Evolutionary conservation across 1,140 invertebrate species (phyloP).

Genomic region (Zaprionus taronus): DNA sequence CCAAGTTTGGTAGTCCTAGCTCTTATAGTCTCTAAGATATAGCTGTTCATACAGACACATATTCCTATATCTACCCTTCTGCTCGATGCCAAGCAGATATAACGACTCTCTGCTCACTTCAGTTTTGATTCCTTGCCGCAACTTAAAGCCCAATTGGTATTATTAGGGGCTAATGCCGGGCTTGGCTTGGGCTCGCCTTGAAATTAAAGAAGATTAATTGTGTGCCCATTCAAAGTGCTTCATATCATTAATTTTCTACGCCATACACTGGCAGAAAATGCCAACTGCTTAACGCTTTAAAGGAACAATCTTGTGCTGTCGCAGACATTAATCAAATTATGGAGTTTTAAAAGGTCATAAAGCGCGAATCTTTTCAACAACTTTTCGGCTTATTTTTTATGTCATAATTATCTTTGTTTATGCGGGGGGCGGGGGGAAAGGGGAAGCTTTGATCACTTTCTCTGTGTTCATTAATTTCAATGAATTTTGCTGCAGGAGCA

Average conservation of each 20-base stretch:
- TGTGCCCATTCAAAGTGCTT: slow-evolving; percentile 64
- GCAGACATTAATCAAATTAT: slow-evolving; percentile 52
- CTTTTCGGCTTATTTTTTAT: slow-evolving; percentile 24
- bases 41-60: no score
- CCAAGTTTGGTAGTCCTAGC: no score
- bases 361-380: slow-evolving; percentile 34
- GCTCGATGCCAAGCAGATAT: fast-evolving
- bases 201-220: slow-evolving; percentile 79
- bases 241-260: slow-evolving; percentile 69
- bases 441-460: slow-evolving; percentile 16
- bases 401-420: slow-evolving; percentile 35
- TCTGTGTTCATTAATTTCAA: slow-evolving; percentile 71
- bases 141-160: slow-evolving; percentile 39
- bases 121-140: not conserved
- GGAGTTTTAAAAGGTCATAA: slow-evolving; percentile 38
- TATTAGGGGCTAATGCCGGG: slow-evolving; percentile 55
- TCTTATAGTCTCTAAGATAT: no score
- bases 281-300: not conserved
- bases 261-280: slow-evolving; percentile 6
- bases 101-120: not conserved
- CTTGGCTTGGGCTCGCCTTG: slow-evolving; percentile 13
- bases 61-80: no score
- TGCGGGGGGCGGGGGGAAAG: not conserved
- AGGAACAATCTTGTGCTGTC: slow-evolving; percentile 17
- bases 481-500: slow-evolving; percentile 44